Conservation (phyloP, 2,113 vertebrate species). For the Carollia perspicillata region DNA sequence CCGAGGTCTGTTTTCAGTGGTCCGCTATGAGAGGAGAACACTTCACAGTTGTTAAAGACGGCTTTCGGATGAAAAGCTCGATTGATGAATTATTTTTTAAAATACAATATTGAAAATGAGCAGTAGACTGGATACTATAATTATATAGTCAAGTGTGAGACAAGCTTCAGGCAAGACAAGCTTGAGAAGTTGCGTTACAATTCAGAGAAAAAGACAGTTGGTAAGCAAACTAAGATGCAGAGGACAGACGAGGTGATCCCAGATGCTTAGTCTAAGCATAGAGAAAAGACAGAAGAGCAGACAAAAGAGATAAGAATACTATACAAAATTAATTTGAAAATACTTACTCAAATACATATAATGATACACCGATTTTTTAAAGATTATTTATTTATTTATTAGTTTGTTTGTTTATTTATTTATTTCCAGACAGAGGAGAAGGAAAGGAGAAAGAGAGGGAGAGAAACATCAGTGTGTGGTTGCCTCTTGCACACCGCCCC, state of each 20-base stretch:
- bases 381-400: too few relatives aligned
- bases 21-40: background rate
- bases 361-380: background rate
- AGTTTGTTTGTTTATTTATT: too few relatives aligned
- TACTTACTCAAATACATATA: background rate
- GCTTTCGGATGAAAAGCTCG: background rate
- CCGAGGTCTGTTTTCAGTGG: background rate
- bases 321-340: conserved; percentile 9
- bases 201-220: conserved; percentile 45
- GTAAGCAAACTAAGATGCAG: background rate
- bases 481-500: too few relatives aligned
- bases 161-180: conserved; percentile 40
- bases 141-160: conserved; percentile 26
- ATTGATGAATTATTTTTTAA: conserved; percentile 13
- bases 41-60: conserved; percentile 12
- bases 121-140: conserved; percentile 1
- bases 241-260: background rate
- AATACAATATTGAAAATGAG: conserved; percentile 10
- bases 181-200: conserved; percentile 26
- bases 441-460: too few relatives aligned
- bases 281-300: background rate
- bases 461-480: too few relatives aligned
- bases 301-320: background rate
- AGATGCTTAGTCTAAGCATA: conserved; percentile 12
- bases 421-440: too few relatives aligned